Evolutionary conservation across 2,113 vertebrate species (phyloP).

Genomic region (Danio rerio): GRCz12tu NC_133179.1:21703501-21704000

Average conservation of each 20-base stretch:
- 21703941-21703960: conserved; percentile 63
- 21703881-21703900: conserved; percentile 9
- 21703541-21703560: too few relatives aligned
- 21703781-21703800: background rate
- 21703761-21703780: background rate
- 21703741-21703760: background rate
- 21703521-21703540: too few relatives aligned
- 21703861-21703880: conserved; percentile 1
- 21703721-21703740: background rate
- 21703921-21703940: conserved; percentile 45
- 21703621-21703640: too few relatives aligned
- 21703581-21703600: too few relatives aligned
- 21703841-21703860: background rate
- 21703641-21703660: too few relatives aligned
- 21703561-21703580: too few relatives aligned
- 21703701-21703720: background rate
- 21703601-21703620: too few relatives aligned
- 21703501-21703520: too few relatives aligned
- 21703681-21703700: background rate
- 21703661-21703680: background rate
- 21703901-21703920: conserved; percentile 25
- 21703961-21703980: conserved; percentile 66
- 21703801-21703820: background rate
- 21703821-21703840: background rate
- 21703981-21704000: conserved; percentile 61